Percentiles rank a stretch among this genome's conserved stretches.
Evolutionary conservation across 2,888 invertebrate genomes (phyloP).

Genomic region (Acleris cristana): DNA sequence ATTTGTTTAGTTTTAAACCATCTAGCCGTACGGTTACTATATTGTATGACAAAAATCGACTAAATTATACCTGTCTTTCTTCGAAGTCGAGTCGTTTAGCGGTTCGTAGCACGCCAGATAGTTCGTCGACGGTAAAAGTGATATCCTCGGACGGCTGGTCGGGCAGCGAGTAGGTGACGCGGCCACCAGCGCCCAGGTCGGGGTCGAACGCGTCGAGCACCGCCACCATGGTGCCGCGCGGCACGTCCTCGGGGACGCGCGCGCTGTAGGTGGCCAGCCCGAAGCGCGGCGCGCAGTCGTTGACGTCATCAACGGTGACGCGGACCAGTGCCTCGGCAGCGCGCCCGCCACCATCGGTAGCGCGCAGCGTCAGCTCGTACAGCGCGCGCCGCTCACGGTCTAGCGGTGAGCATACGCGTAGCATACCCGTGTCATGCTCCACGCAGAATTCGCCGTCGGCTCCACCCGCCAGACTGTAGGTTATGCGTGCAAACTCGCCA

Average conservation of each 20-base stretch:
- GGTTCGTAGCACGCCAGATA: constrained; percentile 94
- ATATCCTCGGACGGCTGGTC: constrained; percentile 86
- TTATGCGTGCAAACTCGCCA: constrained; percentile 91
- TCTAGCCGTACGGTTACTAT: neutral
- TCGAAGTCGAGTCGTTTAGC: constrained; percentile 93
- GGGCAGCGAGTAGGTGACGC: constrained; percentile 90
- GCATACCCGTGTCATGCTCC: constrained; percentile 89
- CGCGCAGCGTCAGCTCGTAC: constrained; percentile 91
- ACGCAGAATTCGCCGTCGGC: constrained; percentile 92
- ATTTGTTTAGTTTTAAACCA: neutral
- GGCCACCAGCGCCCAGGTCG: constrained; percentile 92
- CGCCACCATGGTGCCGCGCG: constrained; percentile 93
- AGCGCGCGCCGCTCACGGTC: constrained; percentile 93
- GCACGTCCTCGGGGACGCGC: constrained; percentile 95
- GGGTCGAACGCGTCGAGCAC: constrained; percentile 92
- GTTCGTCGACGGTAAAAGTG: constrained; percentile 91
- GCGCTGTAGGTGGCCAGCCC: constrained; percentile 89
- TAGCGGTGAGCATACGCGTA: constrained; percentile 89
- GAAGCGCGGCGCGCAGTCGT: constrained; percentile 94
- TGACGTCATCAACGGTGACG: constrained; percentile 93
- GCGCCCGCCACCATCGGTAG: constrained; percentile 90
- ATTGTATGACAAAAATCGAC: neutral
- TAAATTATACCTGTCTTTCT: constrained; percentile 86
- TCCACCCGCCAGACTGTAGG: constrained; percentile 89
- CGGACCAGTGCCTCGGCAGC: constrained; percentile 92